phyloP scores from a whole-genome alignment of 2,888 invertebrate species.

The Lycia hirtaria region DNA sequence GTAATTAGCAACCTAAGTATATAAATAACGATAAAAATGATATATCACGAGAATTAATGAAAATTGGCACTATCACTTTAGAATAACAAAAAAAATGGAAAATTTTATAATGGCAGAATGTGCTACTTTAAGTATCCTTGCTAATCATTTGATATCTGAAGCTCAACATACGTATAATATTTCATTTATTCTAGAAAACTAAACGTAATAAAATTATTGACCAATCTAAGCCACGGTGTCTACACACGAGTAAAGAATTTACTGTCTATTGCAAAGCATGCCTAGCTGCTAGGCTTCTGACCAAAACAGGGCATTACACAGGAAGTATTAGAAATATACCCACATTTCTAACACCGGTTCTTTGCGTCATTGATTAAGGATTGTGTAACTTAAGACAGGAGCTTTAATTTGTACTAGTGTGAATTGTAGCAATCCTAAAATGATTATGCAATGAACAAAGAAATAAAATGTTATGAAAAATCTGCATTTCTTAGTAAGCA shows the following conservation, averaged over 20 bases:
- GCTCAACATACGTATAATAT: too few relatives aligned
- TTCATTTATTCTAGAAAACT: constrained; percentile 5
- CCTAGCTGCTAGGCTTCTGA: constrained; percentile 38
- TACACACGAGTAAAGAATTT: constrained; percentile 40
- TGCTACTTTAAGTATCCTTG: too few relatives aligned
- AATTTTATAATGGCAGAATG: too few relatives aligned
- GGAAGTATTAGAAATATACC: constrained; percentile 38
- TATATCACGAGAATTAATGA: too few relatives aligned
- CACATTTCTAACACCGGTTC: constrained; percentile 27
- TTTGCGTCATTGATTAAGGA: constrained; percentile 40
- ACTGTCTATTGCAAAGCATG: constrained; percentile 36
- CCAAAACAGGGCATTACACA: constrained; percentile 43
- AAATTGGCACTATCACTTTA: too few relatives aligned
- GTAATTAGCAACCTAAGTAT: too few relatives aligned
- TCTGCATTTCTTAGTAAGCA: too few relatives aligned
- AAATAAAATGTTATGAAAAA: too few relatives aligned
- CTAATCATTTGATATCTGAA: too few relatives aligned
- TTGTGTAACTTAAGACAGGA: constrained; percentile 17
- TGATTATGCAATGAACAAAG: too few relatives aligned
- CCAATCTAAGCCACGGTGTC: constrained; percentile 37
- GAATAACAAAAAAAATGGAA: too few relatives aligned
- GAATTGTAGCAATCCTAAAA: not conserved
- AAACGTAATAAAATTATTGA: constrained; percentile 23
- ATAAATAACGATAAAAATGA: too few relatives aligned
- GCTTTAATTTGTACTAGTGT: not conserved